phyloP scores from a whole-genome alignment of 1,140 invertebrate genomes.

The Cydia fagiglandana region DNA sequence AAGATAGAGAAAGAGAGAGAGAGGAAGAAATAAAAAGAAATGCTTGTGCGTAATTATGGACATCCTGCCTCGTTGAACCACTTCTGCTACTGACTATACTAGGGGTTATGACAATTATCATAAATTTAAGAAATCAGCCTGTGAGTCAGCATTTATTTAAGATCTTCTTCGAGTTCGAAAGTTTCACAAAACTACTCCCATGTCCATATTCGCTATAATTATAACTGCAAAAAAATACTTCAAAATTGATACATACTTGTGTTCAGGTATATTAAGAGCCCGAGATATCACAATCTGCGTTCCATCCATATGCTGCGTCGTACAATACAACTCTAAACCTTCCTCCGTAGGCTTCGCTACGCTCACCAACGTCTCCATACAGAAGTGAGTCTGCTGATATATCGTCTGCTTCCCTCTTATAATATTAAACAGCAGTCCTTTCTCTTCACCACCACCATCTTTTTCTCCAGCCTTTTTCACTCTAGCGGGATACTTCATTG shows the following conservation, averaged over 20 bases:
- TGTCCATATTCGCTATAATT: neutral
- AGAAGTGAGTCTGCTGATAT: slow-evolving; percentile 61
- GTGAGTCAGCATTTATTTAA: too few species aligned
- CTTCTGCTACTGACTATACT: too few species aligned
- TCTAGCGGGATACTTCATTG: slow-evolving; percentile 64
- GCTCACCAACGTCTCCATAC: slow-evolving; percentile 81
- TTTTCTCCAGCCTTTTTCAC: slow-evolving; percentile 28
- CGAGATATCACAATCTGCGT: slow-evolving; percentile 79
- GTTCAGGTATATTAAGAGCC: slow-evolving; percentile 69
- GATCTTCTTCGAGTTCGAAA: neutral
- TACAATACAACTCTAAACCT: slow-evolving; percentile 81
- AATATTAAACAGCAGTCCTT: slow-evolving; percentile 60
- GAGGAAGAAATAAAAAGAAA: too few species aligned
- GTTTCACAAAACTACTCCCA: neutral
- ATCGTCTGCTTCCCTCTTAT: slow-evolving; percentile 57
- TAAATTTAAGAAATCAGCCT: too few species aligned
- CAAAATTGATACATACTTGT: slow-evolving; percentile 42
- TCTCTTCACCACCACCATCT: slow-evolving; percentile 47
- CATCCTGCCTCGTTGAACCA: too few species aligned
- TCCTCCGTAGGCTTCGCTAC: slow-evolving; percentile 83
- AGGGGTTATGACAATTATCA: too few species aligned
- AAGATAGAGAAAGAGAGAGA: too few species aligned
- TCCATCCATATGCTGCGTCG: slow-evolving; percentile 82
- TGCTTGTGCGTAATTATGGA: too few species aligned
- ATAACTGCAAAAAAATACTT: neutral